These are phyloP conservation scores for Caracal caracal DNA, from an alignment of 2,113 vertebrate species.

Conservation along the genomic window DNA sequence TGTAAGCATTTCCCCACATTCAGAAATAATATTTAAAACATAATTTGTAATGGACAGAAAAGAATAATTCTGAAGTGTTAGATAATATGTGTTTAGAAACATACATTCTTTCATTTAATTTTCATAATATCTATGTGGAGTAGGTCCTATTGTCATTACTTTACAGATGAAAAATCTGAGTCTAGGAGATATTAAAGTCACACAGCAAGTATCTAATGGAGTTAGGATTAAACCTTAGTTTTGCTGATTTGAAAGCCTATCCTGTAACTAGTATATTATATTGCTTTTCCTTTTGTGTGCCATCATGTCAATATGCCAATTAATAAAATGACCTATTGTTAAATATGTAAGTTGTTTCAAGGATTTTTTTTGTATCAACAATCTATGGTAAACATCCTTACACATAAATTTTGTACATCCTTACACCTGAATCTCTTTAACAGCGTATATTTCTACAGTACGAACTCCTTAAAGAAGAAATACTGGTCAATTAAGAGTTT, in stretches of 20 bases:
- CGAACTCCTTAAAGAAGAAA: neutral
- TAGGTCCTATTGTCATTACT: neutral
- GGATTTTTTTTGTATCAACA: neutral
- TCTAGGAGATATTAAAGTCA: neutral
- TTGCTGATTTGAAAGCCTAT: neutral
- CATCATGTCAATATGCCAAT: neutral
- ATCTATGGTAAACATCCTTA: neutral
- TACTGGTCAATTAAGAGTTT: neutral
- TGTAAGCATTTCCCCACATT: neutral
- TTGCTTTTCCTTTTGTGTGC: neutral
- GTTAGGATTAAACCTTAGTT: neutral
- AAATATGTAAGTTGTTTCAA: neutral
- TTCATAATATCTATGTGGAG: neutral
- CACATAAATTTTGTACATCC: neutral
- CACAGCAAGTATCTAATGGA: neutral
- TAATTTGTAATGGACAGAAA: neutral
- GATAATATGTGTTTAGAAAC: neutral
- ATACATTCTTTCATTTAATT: slow-evolving; percentile 14
- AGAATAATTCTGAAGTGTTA: slow-evolving; percentile 21
- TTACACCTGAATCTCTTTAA: neutral
- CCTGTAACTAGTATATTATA: neutral
- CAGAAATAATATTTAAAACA: slow-evolving; percentile 35
- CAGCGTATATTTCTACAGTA: neutral
- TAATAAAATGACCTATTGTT: neutral
- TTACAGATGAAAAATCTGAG: neutral